Evolutionary conservation across 1,140 invertebrate species (phyloP), one percentile per base, ranked within the genome.

Genomic region (Bombus turneri): DNA sequence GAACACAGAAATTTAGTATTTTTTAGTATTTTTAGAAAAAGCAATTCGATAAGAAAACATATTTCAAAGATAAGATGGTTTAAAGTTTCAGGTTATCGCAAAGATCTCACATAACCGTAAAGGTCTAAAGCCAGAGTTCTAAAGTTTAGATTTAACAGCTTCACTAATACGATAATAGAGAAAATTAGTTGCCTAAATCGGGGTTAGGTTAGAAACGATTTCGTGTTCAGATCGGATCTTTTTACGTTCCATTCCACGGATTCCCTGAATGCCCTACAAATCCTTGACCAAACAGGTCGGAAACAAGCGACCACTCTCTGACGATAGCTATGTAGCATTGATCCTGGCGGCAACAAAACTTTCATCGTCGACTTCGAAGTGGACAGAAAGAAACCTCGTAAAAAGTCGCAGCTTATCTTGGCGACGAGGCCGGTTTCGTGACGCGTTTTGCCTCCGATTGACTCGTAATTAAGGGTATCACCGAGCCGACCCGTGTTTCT

Each of bases 401-500:
- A 83, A 78, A 83, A 78, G 12, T 18, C 18, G 6, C 6, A 41
- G 62, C 74, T 78, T 83, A 83, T 83, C 41, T 25, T 9, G 22
- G 6, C 18, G 47, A 18, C 47, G 47, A 22, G 47, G 47, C 47
- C 47, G 47, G 47, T 53, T 53, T 53, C 47, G 47, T 22, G 47
- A 5, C 47, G 18, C 47, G 47, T 53, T 53, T 37, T 34, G 25
- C 25, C 31, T 47, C 37, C 47, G n/a, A 69, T 83, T 76, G 43
- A 59, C 64, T 79, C 75, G 18, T 84, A 84, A 84, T 84, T 84
- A 84, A 79, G 64, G n/a, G 34, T n/a, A 34, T 57, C 66, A 81
- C 47, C 66, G 43, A 37, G 15, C n/a, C 34, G 79, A 41, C 39
- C 43, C 81, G 57, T 82, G 80, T 82, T 75, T 41, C 57, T 22